Percentiles rank a stretch among this genome's conserved stretches.
phyloP scores from a whole-genome alignment of 2,113 vertebrate species.

The Aleadryas rufinucha region DNA sequence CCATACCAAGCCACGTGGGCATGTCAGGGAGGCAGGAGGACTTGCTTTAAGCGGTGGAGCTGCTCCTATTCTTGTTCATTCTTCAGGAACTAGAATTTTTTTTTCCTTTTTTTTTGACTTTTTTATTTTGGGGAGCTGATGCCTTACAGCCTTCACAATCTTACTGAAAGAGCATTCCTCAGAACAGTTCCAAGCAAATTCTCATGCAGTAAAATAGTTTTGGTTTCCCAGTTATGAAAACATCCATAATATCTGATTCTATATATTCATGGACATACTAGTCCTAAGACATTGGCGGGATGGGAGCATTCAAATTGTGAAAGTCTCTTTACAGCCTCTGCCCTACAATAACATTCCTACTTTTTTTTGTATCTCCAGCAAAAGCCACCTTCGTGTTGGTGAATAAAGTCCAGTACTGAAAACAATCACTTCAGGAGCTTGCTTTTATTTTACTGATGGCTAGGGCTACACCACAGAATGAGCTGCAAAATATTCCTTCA shows the following conservation, averaged over 20 bases:
- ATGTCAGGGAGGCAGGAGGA: background rate
- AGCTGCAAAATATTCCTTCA: slow-evolving; percentile 17
- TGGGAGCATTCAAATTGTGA: background rate
- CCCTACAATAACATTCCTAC: background rate
- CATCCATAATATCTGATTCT: background rate
- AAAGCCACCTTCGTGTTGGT: background rate
- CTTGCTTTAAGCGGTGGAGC: accelerated
- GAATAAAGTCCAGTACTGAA: background rate
- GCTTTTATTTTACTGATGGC: slow-evolving; percentile 11
- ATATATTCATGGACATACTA: background rate
- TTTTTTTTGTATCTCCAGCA: background rate
- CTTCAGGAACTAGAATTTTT: background rate
- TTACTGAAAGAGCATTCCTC: background rate
- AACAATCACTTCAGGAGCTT: slow-evolving; percentile 4
- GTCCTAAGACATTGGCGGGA: background rate
- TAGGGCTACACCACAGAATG: background rate
- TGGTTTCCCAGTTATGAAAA: background rate
- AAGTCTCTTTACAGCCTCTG: background rate
- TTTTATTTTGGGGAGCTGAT: background rate
- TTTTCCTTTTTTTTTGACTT: background rate
- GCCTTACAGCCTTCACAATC: background rate
- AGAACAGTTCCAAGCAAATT: background rate
- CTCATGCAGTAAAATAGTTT: background rate
- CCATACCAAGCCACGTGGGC: accelerated
- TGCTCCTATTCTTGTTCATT: background rate